Percentiles rank a stretch among this genome's conserved stretches.
Evolutionary conservation across 2,113 vertebrate genomes (phyloP).

Genomic region (Dendrocopos noguchii): DNA sequence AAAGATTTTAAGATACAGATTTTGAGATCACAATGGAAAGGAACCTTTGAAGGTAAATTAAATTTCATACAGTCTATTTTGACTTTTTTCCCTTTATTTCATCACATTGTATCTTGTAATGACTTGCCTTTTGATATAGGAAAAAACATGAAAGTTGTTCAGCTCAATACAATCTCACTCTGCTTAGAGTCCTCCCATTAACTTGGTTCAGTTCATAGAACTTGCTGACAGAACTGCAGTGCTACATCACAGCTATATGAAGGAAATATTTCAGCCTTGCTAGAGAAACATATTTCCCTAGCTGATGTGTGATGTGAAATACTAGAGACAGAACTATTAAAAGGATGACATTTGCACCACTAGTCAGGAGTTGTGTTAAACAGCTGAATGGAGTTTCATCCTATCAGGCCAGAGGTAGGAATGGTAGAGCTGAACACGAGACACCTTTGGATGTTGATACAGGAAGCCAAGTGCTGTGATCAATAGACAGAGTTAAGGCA

Average conservation of each 20-base stretch:
- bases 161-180: not conserved
- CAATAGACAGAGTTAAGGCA: not conserved
- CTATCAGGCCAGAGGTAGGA: not conserved
- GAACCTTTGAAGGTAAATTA: not conserved
- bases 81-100: not conserved
- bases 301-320: not conserved
- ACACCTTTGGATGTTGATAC: not conserved
- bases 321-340: not conserved
- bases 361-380: not conserved
- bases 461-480: not conserved
- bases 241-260: not conserved
- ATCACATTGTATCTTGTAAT: not conserved
- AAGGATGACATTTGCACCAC: not conserved
- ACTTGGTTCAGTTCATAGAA: not conserved
- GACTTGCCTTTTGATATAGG: not conserved
- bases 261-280: not conserved
- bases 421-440: not conserved
- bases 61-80: not conserved
- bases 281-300: not conserved
- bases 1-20: not conserved
- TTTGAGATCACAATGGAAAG: not conserved
- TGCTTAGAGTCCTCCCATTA: not conserved
- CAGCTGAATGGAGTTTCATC: not conserved
- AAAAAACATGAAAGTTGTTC: not conserved
- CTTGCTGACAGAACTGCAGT: not conserved